phyloP scores from a whole-genome alignment of 2,797 vertebrate species.

The Gymnoscopelus braueri region DNA sequence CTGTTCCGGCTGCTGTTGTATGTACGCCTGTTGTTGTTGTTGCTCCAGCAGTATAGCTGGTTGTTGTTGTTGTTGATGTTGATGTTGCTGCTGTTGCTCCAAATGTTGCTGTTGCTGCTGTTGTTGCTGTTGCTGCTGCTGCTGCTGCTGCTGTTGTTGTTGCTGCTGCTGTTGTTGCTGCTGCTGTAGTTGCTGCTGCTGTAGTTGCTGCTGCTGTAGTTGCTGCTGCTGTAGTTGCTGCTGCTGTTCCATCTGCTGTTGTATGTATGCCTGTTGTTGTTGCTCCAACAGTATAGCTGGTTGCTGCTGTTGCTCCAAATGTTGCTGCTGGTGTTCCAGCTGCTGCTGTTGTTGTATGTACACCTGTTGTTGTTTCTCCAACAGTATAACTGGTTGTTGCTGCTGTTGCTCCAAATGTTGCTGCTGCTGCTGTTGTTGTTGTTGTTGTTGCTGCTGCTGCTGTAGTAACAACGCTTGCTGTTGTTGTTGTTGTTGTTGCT shows the following conservation, averaged over 20 bases:
- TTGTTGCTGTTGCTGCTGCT: constrained; percentile 47
- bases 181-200: constrained; percentile 67
- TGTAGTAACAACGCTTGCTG: constrained; percentile 41
- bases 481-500: constrained; percentile 57
- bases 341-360: constrained; percentile 44
- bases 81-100: constrained; percentile 50
- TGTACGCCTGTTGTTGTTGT: constrained; percentile 47
- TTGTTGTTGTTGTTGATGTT: constrained; percentile 39
- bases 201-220: constrained; percentile 63
- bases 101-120: constrained; percentile 69
- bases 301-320: constrained; percentile 54
- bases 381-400: constrained; percentile 36
- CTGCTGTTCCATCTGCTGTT: constrained; percentile 36
- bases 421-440: constrained; percentile 53
- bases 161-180: constrained; percentile 62
- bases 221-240: constrained; percentile 64
- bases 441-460: constrained; percentile 58
- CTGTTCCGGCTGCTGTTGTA: constrained; percentile 33
- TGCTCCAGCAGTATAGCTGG: constrained; percentile 43
- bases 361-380: constrained; percentile 48
- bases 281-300: constrained; percentile 66
- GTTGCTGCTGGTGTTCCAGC: constrained; percentile 66
- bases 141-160: constrained; percentile 55
- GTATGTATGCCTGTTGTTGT: constrained; percentile 61
- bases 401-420: constrained; percentile 63